phyloP scores from a whole-genome alignment of 2,113 vertebrate species.

The Crotalus tigris region DNA sequence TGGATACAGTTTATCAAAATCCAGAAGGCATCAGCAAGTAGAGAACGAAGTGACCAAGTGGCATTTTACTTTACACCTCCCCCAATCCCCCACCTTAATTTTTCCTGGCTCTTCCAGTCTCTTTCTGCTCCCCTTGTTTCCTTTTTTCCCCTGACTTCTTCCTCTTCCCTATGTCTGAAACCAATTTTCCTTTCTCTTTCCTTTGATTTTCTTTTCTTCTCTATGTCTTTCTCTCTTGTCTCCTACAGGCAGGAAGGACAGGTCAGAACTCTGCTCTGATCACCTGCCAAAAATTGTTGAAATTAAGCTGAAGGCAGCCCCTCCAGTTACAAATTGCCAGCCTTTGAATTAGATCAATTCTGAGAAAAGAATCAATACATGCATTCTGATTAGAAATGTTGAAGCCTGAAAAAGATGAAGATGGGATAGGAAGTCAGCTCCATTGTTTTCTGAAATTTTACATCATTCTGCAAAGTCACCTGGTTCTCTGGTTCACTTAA shows the following conservation, averaged over 20 bases:
- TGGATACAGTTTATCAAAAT: background rate
- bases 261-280: background rate
- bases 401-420: background rate
- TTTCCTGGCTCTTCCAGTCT: background rate
- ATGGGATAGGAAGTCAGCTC: background rate
- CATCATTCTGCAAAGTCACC: background rate
- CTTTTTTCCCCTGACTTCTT: background rate
- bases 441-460: rapidly evolving
- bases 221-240: background rate
- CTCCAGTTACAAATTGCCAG: background rate
- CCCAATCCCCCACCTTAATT: background rate
- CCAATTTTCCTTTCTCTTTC: background rate
- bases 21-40: background rate
- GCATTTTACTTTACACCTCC: background rate
- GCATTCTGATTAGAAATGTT: background rate
- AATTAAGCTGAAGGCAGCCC: background rate
- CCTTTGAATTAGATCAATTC: background rate
- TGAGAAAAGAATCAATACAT: background rate
- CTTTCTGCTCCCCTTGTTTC: background rate
- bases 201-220: no score
- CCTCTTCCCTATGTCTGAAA: background rate
- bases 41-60: background rate
- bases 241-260: background rate
- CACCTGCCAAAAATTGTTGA: background rate
- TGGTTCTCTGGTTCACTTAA: background rate